Conservation (phyloP, 2,113 vertebrate species). For the Periophthalmodon schlosseri region DNA sequence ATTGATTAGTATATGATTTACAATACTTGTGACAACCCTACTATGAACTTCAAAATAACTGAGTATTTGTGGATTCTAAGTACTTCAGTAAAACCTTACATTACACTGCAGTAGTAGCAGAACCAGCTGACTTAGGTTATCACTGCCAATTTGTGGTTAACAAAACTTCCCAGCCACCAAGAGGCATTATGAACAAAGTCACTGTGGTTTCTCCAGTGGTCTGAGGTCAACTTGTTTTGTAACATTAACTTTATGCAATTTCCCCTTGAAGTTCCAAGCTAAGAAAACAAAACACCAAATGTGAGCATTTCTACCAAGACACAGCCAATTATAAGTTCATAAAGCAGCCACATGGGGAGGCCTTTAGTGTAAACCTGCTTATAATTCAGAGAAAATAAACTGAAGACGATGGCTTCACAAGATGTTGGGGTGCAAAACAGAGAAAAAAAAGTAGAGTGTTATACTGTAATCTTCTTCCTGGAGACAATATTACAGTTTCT, state of each 20-base stretch:
- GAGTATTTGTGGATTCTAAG: not conserved
- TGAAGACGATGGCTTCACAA: slow-evolving; percentile 28
- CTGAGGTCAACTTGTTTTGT: slow-evolving; percentile 2
- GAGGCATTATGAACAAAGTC: slow-evolving; percentile 1
- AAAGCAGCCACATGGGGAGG: slow-evolving; percentile 35
- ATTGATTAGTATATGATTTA: too few relatives aligned
- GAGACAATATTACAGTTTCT: too few relatives aligned
- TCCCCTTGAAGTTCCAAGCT: not conserved
- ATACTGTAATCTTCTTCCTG: not conserved
- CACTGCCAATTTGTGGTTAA: slow-evolving; percentile 16
- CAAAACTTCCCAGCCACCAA: slow-evolving; percentile 27
- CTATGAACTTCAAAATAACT: not conserved
- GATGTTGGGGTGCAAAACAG: slow-evolving; percentile 9
- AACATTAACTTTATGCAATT: not conserved
- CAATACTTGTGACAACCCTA: too few relatives aligned
- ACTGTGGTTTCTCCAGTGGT: not conserved
- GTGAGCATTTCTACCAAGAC: slow-evolving; percentile 33
- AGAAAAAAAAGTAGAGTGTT: not conserved
- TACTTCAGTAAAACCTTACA: not conserved
- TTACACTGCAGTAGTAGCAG: not conserved
- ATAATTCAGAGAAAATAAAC: slow-evolving; percentile 58
- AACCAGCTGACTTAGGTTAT: slow-evolving; percentile 12
- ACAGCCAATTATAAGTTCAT: slow-evolving; percentile 62
- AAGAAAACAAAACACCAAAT: not conserved
- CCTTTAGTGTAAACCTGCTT: slow-evolving; percentile 42